Evolutionary conservation across 2,888 invertebrate species (phyloP).

Genomic region (Drosophila setosimentum): DNA sequence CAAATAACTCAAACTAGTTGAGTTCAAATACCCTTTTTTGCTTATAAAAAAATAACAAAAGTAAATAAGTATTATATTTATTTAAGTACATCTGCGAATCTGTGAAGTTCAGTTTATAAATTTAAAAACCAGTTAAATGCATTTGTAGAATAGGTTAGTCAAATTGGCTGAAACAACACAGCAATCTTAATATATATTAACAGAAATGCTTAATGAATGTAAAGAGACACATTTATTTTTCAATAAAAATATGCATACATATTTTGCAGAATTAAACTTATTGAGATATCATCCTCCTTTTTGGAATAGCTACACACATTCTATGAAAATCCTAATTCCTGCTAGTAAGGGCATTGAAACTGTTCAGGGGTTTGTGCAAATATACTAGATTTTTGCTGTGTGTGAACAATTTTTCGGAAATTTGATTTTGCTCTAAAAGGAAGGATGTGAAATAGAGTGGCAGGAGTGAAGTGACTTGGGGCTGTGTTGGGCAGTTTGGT

Average conservation of each 20-base stretch:
- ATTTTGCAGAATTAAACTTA: not conserved
- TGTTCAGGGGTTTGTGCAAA: conserved; percentile 21
- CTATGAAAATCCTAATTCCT: not conserved
- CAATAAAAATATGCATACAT: not conserved
- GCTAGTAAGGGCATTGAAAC: not conserved
- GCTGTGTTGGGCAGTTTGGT: not conserved
- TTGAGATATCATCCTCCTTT: not conserved
- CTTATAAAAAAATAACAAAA: not conserved
- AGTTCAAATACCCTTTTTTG: not conserved
- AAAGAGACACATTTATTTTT: not conserved
- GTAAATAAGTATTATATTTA: not conserved
- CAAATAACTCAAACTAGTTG: too few species aligned
- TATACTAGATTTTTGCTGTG: conserved; percentile 24
- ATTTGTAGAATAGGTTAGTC: not conserved
- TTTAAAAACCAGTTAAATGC: not conserved
- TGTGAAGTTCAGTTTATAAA: not conserved
- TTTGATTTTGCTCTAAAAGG: conserved; percentile 9
- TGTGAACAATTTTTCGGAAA: conserved; percentile 35
- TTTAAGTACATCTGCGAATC: not conserved
- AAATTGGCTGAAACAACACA: not conserved
- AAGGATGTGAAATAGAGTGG: not conserved
- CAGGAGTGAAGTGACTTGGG: not conserved
- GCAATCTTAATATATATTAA: not conserved
- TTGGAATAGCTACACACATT: not conserved
- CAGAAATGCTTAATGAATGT: not conserved